Conservation (phyloP, 2,888 invertebrate genomes). For the Drosophila mimetica region DNA sequence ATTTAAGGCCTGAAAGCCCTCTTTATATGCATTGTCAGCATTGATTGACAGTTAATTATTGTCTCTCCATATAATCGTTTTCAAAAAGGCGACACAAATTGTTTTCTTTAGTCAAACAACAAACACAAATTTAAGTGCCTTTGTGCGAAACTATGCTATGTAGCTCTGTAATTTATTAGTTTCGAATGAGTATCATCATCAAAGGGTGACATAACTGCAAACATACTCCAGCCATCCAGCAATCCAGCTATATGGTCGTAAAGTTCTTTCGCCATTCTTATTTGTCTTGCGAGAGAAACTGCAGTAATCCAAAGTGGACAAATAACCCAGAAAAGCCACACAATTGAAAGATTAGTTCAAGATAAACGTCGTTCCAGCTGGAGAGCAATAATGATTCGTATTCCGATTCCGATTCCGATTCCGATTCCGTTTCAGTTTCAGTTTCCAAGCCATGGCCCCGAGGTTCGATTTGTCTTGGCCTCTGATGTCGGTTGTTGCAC, state of each 20-base stretch:
- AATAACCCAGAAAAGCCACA: conserved; percentile 42
- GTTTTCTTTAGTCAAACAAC: conserved; percentile 5
- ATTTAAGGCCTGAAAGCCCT: conserved; percentile 3
- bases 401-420: conserved; percentile 14
- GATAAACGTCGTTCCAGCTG: conserved; percentile 25
- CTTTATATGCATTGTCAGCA: conserved; percentile 12
- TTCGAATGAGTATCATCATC: conserved; percentile 6
- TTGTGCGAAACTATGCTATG: background rate
- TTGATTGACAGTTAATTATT: conserved; percentile 18
- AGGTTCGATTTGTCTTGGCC: conserved; percentile 39
- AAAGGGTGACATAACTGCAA: conserved; percentile 30
- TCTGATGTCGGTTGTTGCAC: conserved; percentile 1
- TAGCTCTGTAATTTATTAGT: background rate
- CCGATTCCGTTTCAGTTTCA: too few relatives aligned
- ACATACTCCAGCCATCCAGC: background rate
- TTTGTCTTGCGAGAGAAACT: conserved; percentile 46
- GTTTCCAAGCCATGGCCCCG: conserved; percentile 37
- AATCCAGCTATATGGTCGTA: background rate
- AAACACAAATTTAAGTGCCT: conserved; percentile 3
- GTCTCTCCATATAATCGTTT: background rate
- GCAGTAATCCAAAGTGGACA: conserved; percentile 32
- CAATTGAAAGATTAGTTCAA: conserved; percentile 44
- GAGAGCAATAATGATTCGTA: conserved; percentile 32
- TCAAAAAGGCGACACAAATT: conserved; percentile 4
- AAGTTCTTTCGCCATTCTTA: conserved; percentile 23